A percentile compares a stretch with the other conserved stretches of the same genome.
Evolutionary conservation across 1,140 invertebrate genomes (phyloP).

Genomic region (Brachystomella parvula): DNA sequence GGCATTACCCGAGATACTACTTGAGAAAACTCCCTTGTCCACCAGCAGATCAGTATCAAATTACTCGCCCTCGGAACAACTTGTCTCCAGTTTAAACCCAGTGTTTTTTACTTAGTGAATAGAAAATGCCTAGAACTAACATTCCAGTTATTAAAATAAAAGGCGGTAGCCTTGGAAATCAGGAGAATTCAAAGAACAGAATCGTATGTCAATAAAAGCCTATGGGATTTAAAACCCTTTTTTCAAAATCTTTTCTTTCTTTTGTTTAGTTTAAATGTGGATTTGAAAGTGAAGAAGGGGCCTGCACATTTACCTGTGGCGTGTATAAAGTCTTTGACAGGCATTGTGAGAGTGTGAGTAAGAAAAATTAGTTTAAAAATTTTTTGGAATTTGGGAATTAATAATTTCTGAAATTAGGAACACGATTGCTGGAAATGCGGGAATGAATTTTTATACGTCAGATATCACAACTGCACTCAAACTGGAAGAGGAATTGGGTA

Average conservation of each 20-base stretch:
- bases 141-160: neutral
- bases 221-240: neutral
- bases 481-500: neutral
- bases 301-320: neutral
- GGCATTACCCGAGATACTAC: neutral
- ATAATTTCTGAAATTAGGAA: neutral
- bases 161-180: neutral
- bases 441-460: neutral
- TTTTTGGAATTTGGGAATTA: neutral
- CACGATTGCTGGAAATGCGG: neutral
- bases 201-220: neutral
- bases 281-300: neutral
- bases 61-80: neutral
- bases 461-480: neutral
- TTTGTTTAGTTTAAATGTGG: conserved; percentile 10
- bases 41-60: neutral
- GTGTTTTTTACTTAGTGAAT: neutral
- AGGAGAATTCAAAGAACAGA: neutral
- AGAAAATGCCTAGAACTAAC: neutral
- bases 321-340: neutral
- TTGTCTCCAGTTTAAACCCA: neutral
- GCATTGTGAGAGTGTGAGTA: neutral
- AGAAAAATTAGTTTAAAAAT: neutral
- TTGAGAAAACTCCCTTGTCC: neutral
- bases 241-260: neutral